Evolutionary conservation across 2,797 vertebrate species (phyloP).

Genomic region (Steatocranus sp.): DNA sequence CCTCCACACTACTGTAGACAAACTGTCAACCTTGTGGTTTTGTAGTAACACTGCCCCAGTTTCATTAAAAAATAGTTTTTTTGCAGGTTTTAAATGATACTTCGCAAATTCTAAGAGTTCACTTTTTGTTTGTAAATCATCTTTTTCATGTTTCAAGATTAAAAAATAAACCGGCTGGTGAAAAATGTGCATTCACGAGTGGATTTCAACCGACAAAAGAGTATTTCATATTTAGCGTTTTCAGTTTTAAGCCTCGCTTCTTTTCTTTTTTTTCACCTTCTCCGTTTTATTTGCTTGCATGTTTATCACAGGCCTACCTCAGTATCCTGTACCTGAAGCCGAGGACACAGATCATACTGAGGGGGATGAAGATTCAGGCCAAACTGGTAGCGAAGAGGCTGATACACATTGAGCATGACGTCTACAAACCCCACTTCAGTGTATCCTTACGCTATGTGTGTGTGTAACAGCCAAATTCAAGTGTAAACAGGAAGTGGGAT

Average conservation of each 20-base stretch:
- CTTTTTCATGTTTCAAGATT: neutral
- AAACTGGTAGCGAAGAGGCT: constrained; percentile 80
- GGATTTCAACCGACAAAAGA: accelerated
- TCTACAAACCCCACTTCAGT: constrained; percentile 81
- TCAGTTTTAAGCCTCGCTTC: neutral
- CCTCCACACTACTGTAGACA: neutral
- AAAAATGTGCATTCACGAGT: neutral
- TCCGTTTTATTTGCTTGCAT: neutral
- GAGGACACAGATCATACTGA: constrained; percentile 77
- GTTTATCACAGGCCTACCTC: constrained; percentile 74
- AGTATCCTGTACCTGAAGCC: constrained; percentile 84
- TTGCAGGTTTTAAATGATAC: neutral
- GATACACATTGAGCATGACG: constrained; percentile 73
- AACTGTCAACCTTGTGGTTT: neutral
- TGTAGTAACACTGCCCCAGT: neutral
- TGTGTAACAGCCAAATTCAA: neutral
- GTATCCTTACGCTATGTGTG: constrained; percentile 66
- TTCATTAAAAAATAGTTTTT: accelerated
- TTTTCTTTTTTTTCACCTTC: neutral
- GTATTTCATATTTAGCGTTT: neutral
- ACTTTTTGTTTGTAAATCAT: neutral
- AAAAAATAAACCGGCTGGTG: neutral
- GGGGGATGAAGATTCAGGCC: constrained; percentile 77
- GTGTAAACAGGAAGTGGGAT: neutral
- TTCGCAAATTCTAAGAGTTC: neutral